These are phyloP conservation scores for Myotis yumanensis DNA, from an alignment of 2,113 vertebrate genomes.

Conservation along the genomic window DNA sequence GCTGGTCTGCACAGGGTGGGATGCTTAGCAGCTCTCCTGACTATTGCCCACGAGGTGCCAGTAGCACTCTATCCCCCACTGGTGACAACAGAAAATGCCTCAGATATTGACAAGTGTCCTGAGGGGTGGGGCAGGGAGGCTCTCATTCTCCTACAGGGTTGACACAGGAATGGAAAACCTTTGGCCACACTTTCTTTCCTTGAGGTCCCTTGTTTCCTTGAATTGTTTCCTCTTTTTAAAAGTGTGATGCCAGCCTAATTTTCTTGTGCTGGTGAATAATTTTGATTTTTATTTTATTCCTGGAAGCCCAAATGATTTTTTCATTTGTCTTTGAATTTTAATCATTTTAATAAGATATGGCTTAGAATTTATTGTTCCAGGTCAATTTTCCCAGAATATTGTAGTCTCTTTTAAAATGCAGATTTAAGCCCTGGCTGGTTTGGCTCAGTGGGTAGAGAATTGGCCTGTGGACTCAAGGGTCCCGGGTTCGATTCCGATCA, in stretches of 20 bases:
- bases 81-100: not conserved
- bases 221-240: not conserved
- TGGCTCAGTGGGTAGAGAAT: too few species aligned
- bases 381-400: not conserved
- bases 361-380: not conserved
- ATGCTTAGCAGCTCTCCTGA: not conserved
- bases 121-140: rapidly evolving
- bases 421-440: not conserved
- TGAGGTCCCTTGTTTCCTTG: not conserved
- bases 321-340: not conserved
- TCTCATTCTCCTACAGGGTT: not conserved
- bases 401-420: not conserved
- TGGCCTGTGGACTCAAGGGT: too few species aligned
- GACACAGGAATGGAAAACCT: not conserved
- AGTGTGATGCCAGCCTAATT: not conserved
- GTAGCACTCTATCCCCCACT: not conserved
- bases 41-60: not conserved
- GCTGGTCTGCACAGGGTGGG: not conserved
- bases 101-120: not conserved
- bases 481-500: rapidly evolving
- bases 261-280: not conserved
- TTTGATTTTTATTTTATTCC: not conserved
- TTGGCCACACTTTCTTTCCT: not conserved
- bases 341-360: not conserved
- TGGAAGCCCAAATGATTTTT: not conserved